A percentile compares a stretch with the other conserved stretches of the same genome.
Evolutionary conservation across 2,888 invertebrate species (phyloP).

Genomic region (Neoascia interrupta): DNA sequence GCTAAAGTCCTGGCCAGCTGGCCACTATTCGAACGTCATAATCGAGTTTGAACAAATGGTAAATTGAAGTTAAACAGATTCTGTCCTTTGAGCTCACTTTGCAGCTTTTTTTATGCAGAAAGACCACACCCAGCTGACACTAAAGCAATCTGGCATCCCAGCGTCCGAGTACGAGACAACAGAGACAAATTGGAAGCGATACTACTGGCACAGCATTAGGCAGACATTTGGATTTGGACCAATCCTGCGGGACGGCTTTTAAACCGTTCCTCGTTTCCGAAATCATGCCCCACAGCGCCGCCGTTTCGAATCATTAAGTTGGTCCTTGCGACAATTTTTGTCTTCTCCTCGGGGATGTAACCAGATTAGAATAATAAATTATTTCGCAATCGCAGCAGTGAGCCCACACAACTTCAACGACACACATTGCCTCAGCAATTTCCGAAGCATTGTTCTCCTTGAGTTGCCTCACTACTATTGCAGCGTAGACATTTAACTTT

Average conservation of each 20-base stretch:
- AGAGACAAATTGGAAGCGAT: constrained; percentile 92
- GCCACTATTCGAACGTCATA: constrained; percentile 93
- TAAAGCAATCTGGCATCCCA: constrained; percentile 93
- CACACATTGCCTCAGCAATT: no score
- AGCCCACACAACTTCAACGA: no score
- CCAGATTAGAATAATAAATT: no score
- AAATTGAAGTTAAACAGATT: constrained; percentile 51
- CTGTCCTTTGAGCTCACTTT: constrained; percentile 4
- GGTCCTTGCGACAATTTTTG: constrained; percentile 6
- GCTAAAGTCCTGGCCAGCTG: constrained; percentile 95
- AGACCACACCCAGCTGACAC: constrained; percentile 90
- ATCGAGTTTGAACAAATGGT: constrained; percentile 92
- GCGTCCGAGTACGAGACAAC: constrained; percentile 88
- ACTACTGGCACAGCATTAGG: constrained; percentile 97
- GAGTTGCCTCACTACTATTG: no score
- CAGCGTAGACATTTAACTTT: no score
- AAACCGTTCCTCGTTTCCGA: no score
- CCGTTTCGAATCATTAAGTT: constrained; percentile 32
- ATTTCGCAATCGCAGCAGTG: no score
- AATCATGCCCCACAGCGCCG: constrained; percentile 44
- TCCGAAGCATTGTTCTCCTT: no score
- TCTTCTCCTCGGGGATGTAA: no score
- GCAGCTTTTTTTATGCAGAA: constrained; percentile 81
- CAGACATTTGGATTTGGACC: constrained; percentile 79
- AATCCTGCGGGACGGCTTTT: constrained; percentile 64